Conservation (phyloP, 2,113 vertebrate species). For the Orycteropus afer region DNA sequence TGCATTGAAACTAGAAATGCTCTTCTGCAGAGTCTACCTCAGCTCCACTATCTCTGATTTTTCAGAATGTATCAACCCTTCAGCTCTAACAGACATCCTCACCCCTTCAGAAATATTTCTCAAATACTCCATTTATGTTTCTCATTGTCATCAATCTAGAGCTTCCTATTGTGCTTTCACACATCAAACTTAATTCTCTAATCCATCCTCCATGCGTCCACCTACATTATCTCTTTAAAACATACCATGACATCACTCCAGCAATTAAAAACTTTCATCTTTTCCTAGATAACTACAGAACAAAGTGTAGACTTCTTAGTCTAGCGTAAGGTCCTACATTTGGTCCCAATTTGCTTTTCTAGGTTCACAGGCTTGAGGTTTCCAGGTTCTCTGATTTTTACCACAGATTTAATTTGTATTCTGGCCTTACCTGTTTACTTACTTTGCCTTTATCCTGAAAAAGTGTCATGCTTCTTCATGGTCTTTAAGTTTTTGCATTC, state of each 20-base stretch:
- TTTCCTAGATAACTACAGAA: background rate
- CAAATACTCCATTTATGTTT: background rate
- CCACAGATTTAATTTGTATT: background rate
- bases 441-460: constrained; percentile 4
- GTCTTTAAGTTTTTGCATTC: background rate
- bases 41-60: background rate
- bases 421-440: background rate
- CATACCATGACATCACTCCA: background rate
- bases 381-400: background rate
- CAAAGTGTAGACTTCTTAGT: background rate
- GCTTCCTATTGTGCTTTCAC: background rate
- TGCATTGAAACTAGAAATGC: background rate
- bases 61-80: background rate
- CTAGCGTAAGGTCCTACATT: background rate
- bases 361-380: background rate
- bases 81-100: background rate
- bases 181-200: background rate
- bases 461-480: background rate
- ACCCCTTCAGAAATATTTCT: background rate
- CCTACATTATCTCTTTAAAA: constrained; percentile 1
- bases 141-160: background rate
- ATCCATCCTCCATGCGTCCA: background rate
- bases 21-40: background rate
- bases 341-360: background rate
- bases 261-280: background rate